Evolutionary conservation across 1,140 invertebrate genomes (phyloP), one percentile per base, ranked within the genome.

Genomic region (Brachionus koreanus): DNA sequence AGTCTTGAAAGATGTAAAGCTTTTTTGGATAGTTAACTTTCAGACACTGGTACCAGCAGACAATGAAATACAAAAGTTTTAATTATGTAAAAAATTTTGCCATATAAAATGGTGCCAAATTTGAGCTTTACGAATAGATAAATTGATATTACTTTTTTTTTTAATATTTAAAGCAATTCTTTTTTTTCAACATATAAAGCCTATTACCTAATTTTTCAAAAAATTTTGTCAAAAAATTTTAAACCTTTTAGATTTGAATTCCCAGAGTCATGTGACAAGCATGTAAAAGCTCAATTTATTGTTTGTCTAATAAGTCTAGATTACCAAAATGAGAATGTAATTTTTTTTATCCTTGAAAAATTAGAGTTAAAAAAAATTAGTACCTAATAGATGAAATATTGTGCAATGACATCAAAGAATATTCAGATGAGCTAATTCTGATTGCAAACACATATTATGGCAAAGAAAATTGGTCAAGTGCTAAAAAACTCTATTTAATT

Each of bases 381-480:
- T 57, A 61, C 61, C 39, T 57, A 42, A 42, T 79, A 33, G 49
- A 57, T 43, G 76, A 79, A 13, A 6, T 79, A 5, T 35, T 79
- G 16, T 23, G 57, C 13, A 63, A 42, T n/a, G 76, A 79, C 6
- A 79, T 79, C 1, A 42, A 42, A 39, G 39, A 39, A 65, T n/a
- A 23, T 29, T 37, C 76, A 23, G 39, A 42, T 39, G 76, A 65
- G 37, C 10, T 79, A 4, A 29, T 61, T 37, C n/a, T 79, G 12
- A 12, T 79, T 16, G 76, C 76, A 13, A 61, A 63, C 35, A 65
- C 76, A 6, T 79, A 79, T 25, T 79, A 61, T 16, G 3, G 7
- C 5, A 79, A 63, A 61, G 19, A 57, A 42, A 23, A 57, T 33
- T 79, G 61, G 49, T 10, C 35, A 5, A 61, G 37, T 12, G 46